These are phyloP conservation scores for Psittacula cyanocephala DNA, from an alignment of 2,113 vertebrate genomes.

Conservation along the genomic window DNA sequence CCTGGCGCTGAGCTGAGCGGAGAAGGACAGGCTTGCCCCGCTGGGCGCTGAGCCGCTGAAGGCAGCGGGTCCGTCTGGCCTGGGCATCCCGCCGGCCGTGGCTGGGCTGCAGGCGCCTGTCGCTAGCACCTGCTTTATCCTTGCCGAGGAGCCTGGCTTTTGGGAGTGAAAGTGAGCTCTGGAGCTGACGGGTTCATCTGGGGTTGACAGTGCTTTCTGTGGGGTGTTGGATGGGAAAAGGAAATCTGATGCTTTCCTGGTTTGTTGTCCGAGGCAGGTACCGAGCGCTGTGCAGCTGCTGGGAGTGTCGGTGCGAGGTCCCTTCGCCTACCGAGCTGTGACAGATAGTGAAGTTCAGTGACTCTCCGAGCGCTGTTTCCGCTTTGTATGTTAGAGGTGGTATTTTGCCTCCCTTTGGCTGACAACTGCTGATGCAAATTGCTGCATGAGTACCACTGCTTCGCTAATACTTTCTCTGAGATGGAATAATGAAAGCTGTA, in stretches of 20 bases:
- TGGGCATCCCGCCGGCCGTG: neutral
- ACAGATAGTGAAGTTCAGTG: neutral
- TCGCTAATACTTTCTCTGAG: neutral
- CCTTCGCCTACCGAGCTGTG: no score
- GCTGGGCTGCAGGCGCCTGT: neutral
- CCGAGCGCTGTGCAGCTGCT: neutral
- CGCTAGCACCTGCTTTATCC: neutral
- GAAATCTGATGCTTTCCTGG: neutral
- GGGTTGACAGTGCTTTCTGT: neutral
- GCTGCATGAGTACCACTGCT: neutral
- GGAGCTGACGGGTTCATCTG: neutral
- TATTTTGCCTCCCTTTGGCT: neutral
- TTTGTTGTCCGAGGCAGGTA: neutral
- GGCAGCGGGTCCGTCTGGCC: neutral
- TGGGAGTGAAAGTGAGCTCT: neutral
- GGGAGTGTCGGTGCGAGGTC: neutral
- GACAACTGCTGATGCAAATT: neutral
- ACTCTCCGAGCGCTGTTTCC: neutral
- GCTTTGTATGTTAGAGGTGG: rapidly evolving
- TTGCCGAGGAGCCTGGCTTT: neutral
- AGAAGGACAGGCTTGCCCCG: neutral
- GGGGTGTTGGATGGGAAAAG: rapidly evolving
- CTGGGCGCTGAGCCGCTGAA: neutral
- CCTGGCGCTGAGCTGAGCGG: neutral
- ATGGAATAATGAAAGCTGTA: neutral